Evolutionary conservation across 2,113 vertebrate genomes (phyloP).

Genomic region (Sorex fumeus): DNA sequence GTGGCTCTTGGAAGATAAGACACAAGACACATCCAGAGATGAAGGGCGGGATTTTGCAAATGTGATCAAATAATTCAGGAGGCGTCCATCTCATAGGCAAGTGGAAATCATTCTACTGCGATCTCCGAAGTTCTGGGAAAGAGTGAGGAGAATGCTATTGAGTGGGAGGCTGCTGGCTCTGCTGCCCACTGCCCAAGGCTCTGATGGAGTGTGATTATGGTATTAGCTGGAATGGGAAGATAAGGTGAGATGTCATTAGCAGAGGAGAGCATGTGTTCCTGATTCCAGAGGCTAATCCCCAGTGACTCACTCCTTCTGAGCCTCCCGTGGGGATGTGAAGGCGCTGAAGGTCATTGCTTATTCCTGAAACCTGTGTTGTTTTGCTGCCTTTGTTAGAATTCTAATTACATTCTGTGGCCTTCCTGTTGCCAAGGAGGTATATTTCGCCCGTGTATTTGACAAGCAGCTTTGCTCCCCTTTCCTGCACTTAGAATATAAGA

Average conservation of each 20-base stretch:
- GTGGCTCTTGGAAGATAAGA: slow-evolving; percentile 72
- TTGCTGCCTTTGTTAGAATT: slow-evolving; percentile 19
- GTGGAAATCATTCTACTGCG: neutral
- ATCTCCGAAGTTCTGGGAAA: neutral
- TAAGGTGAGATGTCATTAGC: neutral
- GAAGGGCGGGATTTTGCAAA: slow-evolving; percentile 48
- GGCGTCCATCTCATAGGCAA: neutral
- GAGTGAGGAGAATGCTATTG: neutral
- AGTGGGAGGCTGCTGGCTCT: neutral
- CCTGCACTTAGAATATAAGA: neutral
- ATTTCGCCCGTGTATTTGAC: neutral
- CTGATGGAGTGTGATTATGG: slow-evolving; percentile 17
- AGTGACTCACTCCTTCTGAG: slow-evolving; percentile 49
- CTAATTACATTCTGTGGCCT: neutral
- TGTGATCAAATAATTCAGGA: neutral
- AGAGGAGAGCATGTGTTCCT: slow-evolving; percentile 44
- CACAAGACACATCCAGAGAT: slow-evolving; percentile 69
- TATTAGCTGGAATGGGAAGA: slow-evolving; percentile 41
- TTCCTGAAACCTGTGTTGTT: neutral
- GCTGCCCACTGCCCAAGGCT: neutral
- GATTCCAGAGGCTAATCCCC: slow-evolving; percentile 62
- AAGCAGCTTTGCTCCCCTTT: rapidly evolving
- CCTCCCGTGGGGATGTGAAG: slow-evolving; percentile 62
- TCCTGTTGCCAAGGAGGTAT: neutral
- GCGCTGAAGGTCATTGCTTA: slow-evolving; percentile 16